Evolutionary conservation across 2,113 vertebrate species (phyloP).

Genomic region (Labeo rohita): DNA sequence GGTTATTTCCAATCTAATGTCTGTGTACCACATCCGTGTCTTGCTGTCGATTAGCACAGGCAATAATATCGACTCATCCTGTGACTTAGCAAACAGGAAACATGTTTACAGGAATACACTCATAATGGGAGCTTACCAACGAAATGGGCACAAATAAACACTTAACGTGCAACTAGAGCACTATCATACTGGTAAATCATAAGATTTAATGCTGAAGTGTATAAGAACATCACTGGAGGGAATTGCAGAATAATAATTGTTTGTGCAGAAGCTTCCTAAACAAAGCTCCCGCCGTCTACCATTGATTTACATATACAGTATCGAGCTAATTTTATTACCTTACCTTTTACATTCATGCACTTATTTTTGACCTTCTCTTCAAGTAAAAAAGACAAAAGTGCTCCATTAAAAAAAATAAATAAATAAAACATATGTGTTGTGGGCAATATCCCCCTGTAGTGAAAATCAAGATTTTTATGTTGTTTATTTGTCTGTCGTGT

Average conservation of each 20-base stretch:
- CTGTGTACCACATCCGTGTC: neutral
- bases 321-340: neutral
- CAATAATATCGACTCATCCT: neutral
- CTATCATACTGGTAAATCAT: neutral
- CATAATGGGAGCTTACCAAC: neutral
- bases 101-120: constrained; percentile 4
- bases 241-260: neutral
- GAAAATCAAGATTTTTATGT: no score
- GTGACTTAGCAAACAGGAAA: neutral
- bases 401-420: neutral
- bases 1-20: constrained; percentile 20
- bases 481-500: no score
- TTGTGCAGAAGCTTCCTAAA: neutral
- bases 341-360: neutral
- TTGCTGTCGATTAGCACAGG: neutral
- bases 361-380: neutral
- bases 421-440: no score
- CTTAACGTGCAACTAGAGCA: neutral
- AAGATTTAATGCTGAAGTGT: neutral
- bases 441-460: no score
- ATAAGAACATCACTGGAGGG: neutral
- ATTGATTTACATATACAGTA: neutral
- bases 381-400: neutral
- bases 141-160: constrained; percentile 11
- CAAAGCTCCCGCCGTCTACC: neutral